These are phyloP conservation scores for Erinaceus europaeus DNA, from an alignment of 2,113 vertebrate genomes.

Conservation along the genomic window DNA sequence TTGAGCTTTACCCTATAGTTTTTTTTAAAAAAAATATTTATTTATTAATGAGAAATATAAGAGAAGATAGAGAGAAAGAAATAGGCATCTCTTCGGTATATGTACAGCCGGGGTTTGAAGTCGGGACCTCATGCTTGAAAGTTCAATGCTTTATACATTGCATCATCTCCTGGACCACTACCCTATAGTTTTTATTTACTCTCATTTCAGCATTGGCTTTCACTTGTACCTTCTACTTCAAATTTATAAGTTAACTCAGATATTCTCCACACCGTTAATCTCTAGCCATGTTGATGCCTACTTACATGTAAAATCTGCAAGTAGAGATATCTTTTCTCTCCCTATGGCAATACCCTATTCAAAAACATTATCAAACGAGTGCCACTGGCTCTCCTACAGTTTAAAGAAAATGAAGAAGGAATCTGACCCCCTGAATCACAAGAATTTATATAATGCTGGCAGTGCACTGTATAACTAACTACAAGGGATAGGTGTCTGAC, in stretches of 20 bases:
- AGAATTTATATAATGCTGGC: too few species aligned
- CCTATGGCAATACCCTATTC: neutral
- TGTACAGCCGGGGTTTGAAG: too few species aligned
- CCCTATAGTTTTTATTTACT: neutral
- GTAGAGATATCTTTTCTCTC: neutral
- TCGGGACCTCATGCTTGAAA: too few species aligned
- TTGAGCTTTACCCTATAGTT: too few species aligned
- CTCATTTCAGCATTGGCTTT: slow-evolving; percentile 25
- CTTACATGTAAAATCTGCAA: neutral
- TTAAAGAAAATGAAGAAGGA: neutral
- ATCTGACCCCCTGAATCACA: neutral
- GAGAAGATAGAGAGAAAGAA: too few species aligned
- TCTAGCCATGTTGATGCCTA: neutral
- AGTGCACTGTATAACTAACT: too few species aligned
- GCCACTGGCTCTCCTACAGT: neutral
- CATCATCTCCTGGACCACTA: too few species aligned
- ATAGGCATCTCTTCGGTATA: too few species aligned
- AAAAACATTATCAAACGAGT: neutral
- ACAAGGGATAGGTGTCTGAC: too few species aligned
- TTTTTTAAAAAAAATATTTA: too few species aligned
- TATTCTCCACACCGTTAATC: neutral
- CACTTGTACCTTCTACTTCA: neutral
- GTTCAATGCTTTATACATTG: too few species aligned
- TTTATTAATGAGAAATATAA: too few species aligned
- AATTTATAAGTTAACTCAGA: neutral